Base-by-base conservation (phyloP, 2,113 vertebrate genomes). In the Lucifuga dentata region DNA sequence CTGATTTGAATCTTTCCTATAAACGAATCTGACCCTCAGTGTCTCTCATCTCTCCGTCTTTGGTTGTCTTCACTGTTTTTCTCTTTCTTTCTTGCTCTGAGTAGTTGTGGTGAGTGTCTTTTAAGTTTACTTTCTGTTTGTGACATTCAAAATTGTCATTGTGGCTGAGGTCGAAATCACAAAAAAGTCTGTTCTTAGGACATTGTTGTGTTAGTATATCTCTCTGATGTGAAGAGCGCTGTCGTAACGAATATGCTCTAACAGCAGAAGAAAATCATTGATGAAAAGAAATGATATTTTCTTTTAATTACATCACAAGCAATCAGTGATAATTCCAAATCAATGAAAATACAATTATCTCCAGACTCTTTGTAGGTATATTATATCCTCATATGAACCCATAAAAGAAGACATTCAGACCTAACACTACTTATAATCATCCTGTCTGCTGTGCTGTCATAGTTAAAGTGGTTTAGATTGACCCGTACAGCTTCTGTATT, bases 321-420 rank as follows among this genome's bases (percentile, higher is more conserved):
- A 63, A 26, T 57, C 36, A 26, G 32, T 35, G 3, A 45, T 69
- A 43, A 60, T 56, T 36, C n/a, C 4, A 33, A 16, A 9, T 74
- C 12, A 0, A 59, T 60, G 21, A 43, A 59, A 53, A 69, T 19
- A 0, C 6, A 29, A 64, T 69, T 63, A 36, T 16, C 48, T 65
- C 11, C 36, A 50, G 2, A 8, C 17, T 57, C 15, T 49, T 20
- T 26, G 16, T 38, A 7, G 32, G 36, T 38, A 36, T 39, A 20
- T 23, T 1, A 5, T 66, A 10, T 35, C 68, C 57, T 24, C 5
- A 5, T 33, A 19, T 29, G 29, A 41, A 35, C 21, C 11, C 10
- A 2, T 23, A 4, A 24, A 29, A n/a, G n/a, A n/a, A n/a, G n/a
- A n/a, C n/a, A n/a, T n/a, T n/a, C 15, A 62, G 21, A 39, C 36